These are phyloP conservation scores for Equus przewalskii DNA, from an alignment of 2,113 vertebrate genomes.

Conservation along the genomic window DNA sequence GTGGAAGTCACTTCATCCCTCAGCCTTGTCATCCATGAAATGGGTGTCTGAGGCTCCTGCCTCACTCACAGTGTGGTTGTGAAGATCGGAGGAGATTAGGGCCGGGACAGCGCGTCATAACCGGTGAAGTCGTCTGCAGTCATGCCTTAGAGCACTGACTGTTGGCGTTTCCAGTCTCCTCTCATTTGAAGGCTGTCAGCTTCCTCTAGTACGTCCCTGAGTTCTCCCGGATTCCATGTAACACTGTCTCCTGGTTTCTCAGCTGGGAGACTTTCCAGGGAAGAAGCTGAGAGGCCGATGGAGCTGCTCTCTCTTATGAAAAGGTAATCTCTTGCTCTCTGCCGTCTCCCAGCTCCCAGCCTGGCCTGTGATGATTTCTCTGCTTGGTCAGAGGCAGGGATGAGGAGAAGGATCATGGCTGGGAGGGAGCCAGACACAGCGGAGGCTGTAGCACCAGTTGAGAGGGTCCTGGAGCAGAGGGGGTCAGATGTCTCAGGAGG, in stretches of 20 bases:
- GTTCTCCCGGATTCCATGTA: neutral
- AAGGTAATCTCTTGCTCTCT: conserved; percentile 70
- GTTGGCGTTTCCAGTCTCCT: neutral
- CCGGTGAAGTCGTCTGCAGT: neutral
- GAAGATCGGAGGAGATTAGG: neutral
- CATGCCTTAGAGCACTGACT: neutral
- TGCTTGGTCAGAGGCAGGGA: neutral
- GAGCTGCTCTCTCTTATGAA: conserved; percentile 70
- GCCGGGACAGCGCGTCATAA: neutral
- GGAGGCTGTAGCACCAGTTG: neutral
- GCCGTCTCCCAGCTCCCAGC: neutral
- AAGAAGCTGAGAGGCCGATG: conserved; percentile 70
- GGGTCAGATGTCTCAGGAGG: neutral
- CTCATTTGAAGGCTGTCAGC: neutral
- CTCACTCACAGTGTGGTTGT: neutral
- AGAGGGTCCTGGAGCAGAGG: neutral
- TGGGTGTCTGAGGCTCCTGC: neutral
- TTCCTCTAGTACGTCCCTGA: neutral
- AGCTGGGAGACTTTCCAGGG: conserved; percentile 51
- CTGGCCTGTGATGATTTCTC: neutral
- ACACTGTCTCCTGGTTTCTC: conserved; percentile 60
- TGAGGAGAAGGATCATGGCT: neutral
- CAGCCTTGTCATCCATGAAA: conserved; percentile 1
- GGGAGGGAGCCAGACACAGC: neutral
- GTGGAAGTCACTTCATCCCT: neutral